These are phyloP conservation scores for Standfussiana lucernea DNA, from an alignment of 2,888 invertebrate species.

Conservation along the genomic window DNA sequence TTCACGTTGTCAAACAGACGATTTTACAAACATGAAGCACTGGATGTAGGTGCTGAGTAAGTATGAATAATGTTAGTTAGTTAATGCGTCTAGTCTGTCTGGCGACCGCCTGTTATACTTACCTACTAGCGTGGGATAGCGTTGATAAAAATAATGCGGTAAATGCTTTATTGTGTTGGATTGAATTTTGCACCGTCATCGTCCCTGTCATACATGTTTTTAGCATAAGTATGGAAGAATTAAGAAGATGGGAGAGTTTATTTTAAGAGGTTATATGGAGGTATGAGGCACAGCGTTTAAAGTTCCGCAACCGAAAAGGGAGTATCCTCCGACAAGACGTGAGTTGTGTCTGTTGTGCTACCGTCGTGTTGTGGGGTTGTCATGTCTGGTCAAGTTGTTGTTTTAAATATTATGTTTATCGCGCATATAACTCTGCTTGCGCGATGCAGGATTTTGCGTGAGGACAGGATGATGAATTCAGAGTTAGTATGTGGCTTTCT, in stretches of 20 bases:
- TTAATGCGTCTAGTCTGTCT: slow-evolving; percentile 30
- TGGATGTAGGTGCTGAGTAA: slow-evolving; percentile 13
- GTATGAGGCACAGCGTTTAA: not conserved
- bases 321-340: too few species aligned
- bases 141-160: slow-evolving; percentile 1
- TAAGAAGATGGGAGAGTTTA: not conserved
- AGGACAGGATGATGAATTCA: too few species aligned
- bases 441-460: too few species aligned
- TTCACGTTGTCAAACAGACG: not conserved
- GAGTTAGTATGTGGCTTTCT: too few species aligned
- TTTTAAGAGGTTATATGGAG: not conserved
- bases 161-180: slow-evolving; percentile 2
- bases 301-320: not conserved
- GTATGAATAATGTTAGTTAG: slow-evolving; percentile 4
- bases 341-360: not conserved
- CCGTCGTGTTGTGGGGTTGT: too few species aligned
- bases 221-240: not conserved
- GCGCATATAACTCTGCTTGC: not conserved
- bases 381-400: not conserved
- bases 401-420: not conserved
- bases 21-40: not conserved
- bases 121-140: slow-evolving; percentile 17
- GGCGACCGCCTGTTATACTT: slow-evolving; percentile 14
- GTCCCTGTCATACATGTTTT: not conserved
- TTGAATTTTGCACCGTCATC: slow-evolving; percentile 5